phyloP scores from a whole-genome alignment of 1,140 invertebrate species.

The Galendromus occidentalis region DNA sequence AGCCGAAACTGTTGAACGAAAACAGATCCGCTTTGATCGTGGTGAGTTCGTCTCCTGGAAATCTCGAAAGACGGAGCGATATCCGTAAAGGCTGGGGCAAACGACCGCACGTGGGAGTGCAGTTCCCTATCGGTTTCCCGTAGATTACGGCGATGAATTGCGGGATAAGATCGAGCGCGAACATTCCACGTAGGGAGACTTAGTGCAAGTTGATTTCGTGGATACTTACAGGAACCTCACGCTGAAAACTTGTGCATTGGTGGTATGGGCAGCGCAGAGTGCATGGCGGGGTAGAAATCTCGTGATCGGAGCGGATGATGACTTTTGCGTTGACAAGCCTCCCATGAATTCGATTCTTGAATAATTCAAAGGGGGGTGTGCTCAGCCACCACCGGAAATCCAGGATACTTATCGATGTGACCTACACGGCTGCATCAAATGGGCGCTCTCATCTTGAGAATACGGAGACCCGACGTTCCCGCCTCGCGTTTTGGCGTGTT shows the following conservation, averaged over 20 bases:
- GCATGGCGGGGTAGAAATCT: conserved; percentile 15
- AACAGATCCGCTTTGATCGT: not conserved
- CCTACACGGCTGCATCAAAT: conserved; percentile 7
- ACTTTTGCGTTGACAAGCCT: conserved; percentile 27
- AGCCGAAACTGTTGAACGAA: not conserved
- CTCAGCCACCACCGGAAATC: conserved; percentile 10
- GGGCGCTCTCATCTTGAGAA: conserved; percentile 21
- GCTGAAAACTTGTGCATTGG: conserved; percentile 16
- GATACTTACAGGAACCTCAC: conserved; percentile 19
- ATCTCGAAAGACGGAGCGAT: not conserved
- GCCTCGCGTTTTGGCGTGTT: conserved; percentile 33
- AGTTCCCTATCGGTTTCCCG: not conserved
- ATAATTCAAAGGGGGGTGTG: not conserved
- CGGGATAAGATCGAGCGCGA: not conserved
- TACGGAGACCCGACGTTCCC: conserved; percentile 22
- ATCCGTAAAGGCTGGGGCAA: not conserved
- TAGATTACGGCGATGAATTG: not conserved
- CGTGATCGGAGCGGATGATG: conserved; percentile 20
- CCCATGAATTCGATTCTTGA: conserved; percentile 27
- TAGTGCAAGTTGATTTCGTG: conserved; percentile 19
- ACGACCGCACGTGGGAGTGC: not conserved
- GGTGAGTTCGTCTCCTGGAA: not conserved
- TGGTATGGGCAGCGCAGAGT: conserved; percentile 18
- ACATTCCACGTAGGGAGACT: conserved; percentile 13
- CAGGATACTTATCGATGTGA: not conserved